phyloP scores from a whole-genome alignment of 2,113 vertebrate genomes.

The Pseudorectes ferrugineus region DNA sequence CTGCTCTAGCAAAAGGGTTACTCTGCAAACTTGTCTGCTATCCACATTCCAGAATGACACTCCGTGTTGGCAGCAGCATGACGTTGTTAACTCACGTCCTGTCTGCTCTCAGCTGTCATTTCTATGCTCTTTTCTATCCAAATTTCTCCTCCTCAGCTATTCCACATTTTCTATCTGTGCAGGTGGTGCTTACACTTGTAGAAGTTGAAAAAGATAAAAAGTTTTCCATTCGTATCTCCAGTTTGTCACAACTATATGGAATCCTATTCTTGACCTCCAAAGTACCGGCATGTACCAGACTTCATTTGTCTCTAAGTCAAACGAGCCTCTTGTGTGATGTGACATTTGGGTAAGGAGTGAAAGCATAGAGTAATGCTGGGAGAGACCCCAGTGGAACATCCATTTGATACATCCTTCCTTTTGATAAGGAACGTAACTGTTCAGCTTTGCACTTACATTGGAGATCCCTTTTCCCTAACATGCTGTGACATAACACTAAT shows the following conservation, averaged over 20 bases:
- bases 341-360: background rate
- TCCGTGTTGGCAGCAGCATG: background rate
- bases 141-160: background rate
- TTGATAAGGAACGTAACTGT: background rate
- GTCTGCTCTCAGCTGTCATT: background rate
- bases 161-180: background rate
- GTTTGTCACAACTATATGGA: background rate
- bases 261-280: background rate
- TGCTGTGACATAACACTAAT: background rate
- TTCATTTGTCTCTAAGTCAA: background rate
- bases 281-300: background rate
- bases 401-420: background rate
- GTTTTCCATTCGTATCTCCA: background rate
- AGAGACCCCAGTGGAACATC: background rate
- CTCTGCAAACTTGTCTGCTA: background rate
- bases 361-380: background rate
- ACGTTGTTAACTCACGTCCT: fast-evolving
- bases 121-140: background rate
- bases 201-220: background rate
- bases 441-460: background rate
- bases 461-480: background rate
- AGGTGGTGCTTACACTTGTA: background rate
- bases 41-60: background rate
- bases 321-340: background rate
- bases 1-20: background rate